phyloP scores from a whole-genome alignment of 2,113 vertebrate genomes.

The Aramus guarauna region DNA sequence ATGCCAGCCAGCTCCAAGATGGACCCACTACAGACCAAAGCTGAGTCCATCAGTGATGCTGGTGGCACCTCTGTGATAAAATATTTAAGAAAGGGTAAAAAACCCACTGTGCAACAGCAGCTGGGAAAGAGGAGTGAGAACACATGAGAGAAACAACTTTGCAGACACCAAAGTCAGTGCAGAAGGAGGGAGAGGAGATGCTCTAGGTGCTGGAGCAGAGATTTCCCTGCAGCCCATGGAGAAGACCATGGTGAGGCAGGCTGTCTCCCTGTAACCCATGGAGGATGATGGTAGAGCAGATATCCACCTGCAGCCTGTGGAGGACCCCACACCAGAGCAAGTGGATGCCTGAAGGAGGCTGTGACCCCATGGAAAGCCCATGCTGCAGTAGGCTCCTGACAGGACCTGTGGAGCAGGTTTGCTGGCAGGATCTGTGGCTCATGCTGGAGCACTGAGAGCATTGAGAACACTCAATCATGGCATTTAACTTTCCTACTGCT shows the following conservation, averaged over 20 bases:
- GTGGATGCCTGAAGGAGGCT: not conserved
- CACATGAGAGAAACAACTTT: not conserved
- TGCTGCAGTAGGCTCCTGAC: fast-evolving
- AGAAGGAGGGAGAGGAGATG: not conserved
- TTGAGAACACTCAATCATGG: not conserved
- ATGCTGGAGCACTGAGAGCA: too few species aligned
- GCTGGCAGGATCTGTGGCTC: not conserved
- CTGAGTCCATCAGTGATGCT: not conserved
- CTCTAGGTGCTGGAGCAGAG: not conserved
- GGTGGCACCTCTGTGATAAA: not conserved
- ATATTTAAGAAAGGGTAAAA: not conserved
- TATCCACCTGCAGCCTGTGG: not conserved
- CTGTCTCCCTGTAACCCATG: not conserved
- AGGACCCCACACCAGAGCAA: fast-evolving
- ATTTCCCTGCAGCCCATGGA: not conserved
- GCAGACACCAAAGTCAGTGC: not conserved
- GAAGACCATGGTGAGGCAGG: not conserved
- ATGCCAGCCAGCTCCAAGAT: not conserved
- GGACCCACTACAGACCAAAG: not conserved
- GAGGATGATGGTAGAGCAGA: not conserved
- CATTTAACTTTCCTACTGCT: not conserved
- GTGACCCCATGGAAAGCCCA: fast-evolving
- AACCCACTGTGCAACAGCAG: not conserved
- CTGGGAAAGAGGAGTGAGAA: not conserved
- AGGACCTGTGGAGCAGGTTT: not conserved